Percentiles rank a stretch among this genome's conserved stretches.
Conservation (phyloP, 1,140 invertebrate species). For the Tribolium castaneum region DNA sequence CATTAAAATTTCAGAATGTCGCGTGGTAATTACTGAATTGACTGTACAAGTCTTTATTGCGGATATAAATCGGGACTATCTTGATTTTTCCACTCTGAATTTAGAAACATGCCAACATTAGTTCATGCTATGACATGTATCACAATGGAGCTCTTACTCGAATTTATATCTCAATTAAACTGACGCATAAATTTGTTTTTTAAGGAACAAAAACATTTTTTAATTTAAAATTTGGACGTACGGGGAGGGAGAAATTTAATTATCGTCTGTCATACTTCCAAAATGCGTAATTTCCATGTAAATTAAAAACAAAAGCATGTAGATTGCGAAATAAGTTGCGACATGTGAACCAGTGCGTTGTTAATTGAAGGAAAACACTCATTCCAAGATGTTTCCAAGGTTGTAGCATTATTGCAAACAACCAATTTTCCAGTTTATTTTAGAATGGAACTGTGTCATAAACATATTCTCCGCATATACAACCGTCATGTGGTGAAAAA, state of each 20-base stretch:
- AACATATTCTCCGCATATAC: constrained; percentile 6
- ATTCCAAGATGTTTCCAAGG: constrained; percentile 16
- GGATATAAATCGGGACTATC: constrained; percentile 2
- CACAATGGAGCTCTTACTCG: background rate
- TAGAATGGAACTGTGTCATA: background rate
- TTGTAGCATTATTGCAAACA: background rate
- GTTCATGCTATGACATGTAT: background rate
- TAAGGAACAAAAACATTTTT: background rate
- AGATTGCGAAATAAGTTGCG: too few relatives aligned
- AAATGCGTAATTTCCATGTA: too few relatives aligned
- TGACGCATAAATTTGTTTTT: too few relatives aligned
- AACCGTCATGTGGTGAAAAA: background rate
- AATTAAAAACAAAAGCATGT: too few relatives aligned
- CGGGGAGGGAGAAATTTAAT: too few relatives aligned
- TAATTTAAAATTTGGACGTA: too few relatives aligned
- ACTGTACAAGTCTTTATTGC: constrained; percentile 3
- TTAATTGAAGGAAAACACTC: too few relatives aligned
- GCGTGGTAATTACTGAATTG: constrained; percentile 2
- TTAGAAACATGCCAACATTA: constrained; percentile 7
- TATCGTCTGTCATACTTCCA: too few relatives aligned
- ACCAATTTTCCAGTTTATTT: constrained; percentile 12
- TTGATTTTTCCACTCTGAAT: background rate
- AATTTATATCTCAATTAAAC: background rate
- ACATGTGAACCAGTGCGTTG: too few relatives aligned
- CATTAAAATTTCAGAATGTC: background rate